phyloP scores from a whole-genome alignment of 2,888 invertebrate genomes.

The Luffia ferchaultella region DNA sequence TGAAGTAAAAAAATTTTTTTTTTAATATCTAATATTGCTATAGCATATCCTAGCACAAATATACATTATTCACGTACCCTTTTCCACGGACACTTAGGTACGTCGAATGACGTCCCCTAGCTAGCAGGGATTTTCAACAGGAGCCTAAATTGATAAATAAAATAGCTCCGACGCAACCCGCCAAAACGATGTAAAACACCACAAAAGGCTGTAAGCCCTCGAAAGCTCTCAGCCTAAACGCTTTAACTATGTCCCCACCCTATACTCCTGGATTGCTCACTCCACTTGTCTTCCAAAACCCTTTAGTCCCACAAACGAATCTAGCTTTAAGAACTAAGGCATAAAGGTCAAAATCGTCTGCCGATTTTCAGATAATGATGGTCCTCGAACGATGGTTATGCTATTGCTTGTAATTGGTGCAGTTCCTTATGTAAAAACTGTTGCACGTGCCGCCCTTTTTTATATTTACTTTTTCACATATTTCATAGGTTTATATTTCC shows the following conservation, averaged over 20 bases:
- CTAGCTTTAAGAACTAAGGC: constrained; percentile 32
- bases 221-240: constrained; percentile 58
- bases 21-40: too few relatives aligned
- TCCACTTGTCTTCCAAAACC: constrained; percentile 64
- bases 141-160: constrained; percentile 52
- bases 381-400: constrained; percentile 58
- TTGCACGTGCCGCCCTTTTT: constrained; percentile 56
- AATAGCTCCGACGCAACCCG: constrained; percentile 45
- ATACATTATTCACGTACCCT: too few relatives aligned
- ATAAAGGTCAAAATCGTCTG: constrained; percentile 37
- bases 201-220: constrained; percentile 57
- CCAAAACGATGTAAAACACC: constrained; percentile 57
- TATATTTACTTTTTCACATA: constrained; percentile 15
- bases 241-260: constrained; percentile 63
- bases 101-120: background rate
- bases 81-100: too few relatives aligned
- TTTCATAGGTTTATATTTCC: constrained; percentile 4
- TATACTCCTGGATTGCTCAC: constrained; percentile 60
- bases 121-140: background rate
- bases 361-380: constrained; percentile 53
- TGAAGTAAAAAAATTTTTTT: too few relatives aligned
- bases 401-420: constrained; percentile 61
- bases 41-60: too few relatives aligned
- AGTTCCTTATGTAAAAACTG: constrained; percentile 57
- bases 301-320: constrained; percentile 46